A percentile compares a stretch with the other conserved stretches of the same genome.
Evolutionary conservation across 2,797 vertebrate genomes (phyloP).

Genomic region (Thunnus albacares): DNA sequence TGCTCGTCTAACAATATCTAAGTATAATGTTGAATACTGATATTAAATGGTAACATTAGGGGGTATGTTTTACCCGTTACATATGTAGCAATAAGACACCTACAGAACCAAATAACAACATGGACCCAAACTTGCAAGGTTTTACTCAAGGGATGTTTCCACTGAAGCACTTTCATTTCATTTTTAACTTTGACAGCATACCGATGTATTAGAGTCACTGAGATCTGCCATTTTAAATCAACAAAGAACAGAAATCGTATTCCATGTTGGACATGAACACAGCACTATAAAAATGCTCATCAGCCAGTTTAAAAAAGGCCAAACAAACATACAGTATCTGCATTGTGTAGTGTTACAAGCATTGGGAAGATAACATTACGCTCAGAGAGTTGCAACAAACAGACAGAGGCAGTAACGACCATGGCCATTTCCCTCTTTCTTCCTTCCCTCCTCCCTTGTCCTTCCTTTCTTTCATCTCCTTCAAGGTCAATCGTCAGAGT

Average conservation of each 20-base stretch:
- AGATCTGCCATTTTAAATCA: slow-evolving; percentile 4
- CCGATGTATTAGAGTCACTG: background rate
- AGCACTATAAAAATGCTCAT: background rate
- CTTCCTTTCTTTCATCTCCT: slow-evolving; percentile 72
- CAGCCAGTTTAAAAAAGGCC: slow-evolving; percentile 19
- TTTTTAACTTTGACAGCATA: background rate
- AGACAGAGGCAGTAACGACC: slow-evolving; percentile 50
- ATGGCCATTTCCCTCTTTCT: slow-evolving; percentile 60
- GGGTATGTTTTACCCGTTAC: background rate
- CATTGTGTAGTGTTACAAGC: background rate
- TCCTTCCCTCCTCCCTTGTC: slow-evolving; percentile 51
- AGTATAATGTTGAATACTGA: background rate
- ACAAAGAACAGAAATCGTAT: background rate
- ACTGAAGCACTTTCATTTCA: background rate
- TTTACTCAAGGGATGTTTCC: slow-evolving; percentile 3
- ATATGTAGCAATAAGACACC: background rate
- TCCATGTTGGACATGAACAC: background rate
- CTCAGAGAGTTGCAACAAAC: slow-evolving; percentile 47
- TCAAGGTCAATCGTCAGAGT: slow-evolving; percentile 87
- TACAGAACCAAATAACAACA: slow-evolving; percentile 6
- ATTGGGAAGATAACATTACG: slow-evolving; percentile 25
- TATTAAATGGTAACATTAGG: slow-evolving; percentile 5
- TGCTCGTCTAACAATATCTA: background rate
- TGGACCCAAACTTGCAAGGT: background rate
- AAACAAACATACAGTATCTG: slow-evolving; percentile 13